Conservation (phyloP, 1,140 invertebrate species). For the Lutraria rhynchaena region DNA sequence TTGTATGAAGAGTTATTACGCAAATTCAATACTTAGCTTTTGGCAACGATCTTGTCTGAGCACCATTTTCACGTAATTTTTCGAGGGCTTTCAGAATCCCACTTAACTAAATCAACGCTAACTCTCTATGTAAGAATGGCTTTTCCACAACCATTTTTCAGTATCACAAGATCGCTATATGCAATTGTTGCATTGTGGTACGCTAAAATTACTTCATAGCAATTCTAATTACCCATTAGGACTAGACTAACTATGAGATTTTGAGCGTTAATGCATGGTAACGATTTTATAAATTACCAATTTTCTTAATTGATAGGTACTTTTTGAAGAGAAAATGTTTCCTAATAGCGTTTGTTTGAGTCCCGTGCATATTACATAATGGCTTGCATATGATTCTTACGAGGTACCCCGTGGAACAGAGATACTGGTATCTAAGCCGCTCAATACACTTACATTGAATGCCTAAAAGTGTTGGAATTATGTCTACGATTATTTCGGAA, state of each 20-base stretch:
- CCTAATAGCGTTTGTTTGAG: conserved; percentile 3
- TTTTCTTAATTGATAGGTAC: conserved; percentile 55
- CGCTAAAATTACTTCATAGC: conserved; percentile 4
- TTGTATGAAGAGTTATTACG: too few relatives aligned
- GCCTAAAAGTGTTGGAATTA: too few relatives aligned
- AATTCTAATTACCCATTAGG: conserved; percentile 48
- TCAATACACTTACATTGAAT: too few relatives aligned
- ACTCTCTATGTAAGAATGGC: too few relatives aligned
- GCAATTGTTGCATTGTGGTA: conserved; percentile 5
- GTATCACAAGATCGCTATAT: conserved; percentile 13
- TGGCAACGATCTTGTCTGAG: too few relatives aligned
- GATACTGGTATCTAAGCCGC: too few relatives aligned
- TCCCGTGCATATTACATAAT: conserved; percentile 44
- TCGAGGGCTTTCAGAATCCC: too few relatives aligned
- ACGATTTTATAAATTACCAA: conserved; percentile 55
- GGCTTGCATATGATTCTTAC: conserved; percentile 43
- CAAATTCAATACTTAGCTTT: too few relatives aligned
- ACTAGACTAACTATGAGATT: background rate
- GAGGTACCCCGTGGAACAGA: background rate
- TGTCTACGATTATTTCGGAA: too few relatives aligned
- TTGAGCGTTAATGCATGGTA: conserved; percentile 47
- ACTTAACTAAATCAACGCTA: too few relatives aligned
- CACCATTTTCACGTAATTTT: too few relatives aligned
- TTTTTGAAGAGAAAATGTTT: conserved; percentile 23
- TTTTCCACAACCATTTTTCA: too few relatives aligned